Evolutionary conservation across 2,797 vertebrate species (phyloP).

Genomic region (Mormyrops boulengeri): DNA sequence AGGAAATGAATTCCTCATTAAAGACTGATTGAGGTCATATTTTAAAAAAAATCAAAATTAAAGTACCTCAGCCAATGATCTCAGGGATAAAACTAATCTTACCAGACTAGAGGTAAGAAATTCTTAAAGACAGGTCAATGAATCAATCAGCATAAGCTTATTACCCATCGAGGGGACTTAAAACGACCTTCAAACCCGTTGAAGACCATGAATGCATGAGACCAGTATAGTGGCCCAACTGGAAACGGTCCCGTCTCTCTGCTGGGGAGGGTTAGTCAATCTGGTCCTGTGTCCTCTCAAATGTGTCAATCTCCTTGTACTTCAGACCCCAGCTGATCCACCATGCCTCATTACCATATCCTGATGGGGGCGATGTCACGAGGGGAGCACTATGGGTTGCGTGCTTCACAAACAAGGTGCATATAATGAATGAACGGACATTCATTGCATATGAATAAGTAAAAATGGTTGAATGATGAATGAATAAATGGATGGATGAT

Average conservation of each 20-base stretch:
- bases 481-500: not conserved
- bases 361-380: not conserved
- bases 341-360: not conserved
- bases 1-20: not conserved
- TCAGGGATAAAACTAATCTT: not conserved
- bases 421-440: not conserved
- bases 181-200: not conserved
- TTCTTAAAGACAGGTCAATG: not conserved
- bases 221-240: not conserved
- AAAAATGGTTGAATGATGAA: not conserved
- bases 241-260: not conserved
- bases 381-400: not conserved
- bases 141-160: not conserved
- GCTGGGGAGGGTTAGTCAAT: not conserved
- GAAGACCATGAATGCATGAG: not conserved
- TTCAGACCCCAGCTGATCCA: not conserved
- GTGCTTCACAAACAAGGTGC: not conserved
- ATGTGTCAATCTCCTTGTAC: not conserved
- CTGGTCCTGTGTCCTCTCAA: not conserved
- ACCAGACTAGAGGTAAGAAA: not conserved
- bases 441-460: not conserved
- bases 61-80: not conserved
- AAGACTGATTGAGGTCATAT: not conserved
- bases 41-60: not conserved
- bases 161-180: not conserved